Conservation (phyloP, 2,888 invertebrate genomes). For the Drosophila diplacantha region DNA sequence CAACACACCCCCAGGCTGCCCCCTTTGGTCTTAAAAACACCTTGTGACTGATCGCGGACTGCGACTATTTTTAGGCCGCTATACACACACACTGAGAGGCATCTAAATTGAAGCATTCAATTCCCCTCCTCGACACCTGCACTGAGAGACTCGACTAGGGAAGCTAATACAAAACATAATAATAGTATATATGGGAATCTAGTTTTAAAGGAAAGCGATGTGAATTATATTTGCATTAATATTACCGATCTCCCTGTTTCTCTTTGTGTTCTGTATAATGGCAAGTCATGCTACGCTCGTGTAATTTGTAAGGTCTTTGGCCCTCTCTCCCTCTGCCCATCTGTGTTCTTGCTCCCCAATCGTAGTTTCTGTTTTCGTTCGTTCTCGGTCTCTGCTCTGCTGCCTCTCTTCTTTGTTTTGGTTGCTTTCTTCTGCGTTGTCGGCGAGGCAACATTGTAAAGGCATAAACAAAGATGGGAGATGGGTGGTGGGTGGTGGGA, state of each 20-base stretch:
- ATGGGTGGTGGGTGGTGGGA: slow-evolving; percentile 1
- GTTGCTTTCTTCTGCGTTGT: slow-evolving; percentile 53
- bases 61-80: slow-evolving; percentile 60
- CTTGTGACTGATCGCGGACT: slow-evolving; percentile 30
- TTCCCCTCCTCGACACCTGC: not conserved
- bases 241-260: not conserved
- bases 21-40: slow-evolving; percentile 7
- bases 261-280: slow-evolving; percentile 41
- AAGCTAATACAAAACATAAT: not conserved
- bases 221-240: not conserved
- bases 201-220: not conserved
- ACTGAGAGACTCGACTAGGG: not conserved
- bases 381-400: slow-evolving; percentile 30
- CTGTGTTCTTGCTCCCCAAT: slow-evolving; percentile 18
- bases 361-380: slow-evolving; percentile 25
- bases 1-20: slow-evolving; percentile 7
- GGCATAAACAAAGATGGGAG: slow-evolving; percentile 51
- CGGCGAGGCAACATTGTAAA: slow-evolving; percentile 32
- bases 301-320: slow-evolving; percentile 73
- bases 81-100: slow-evolving; percentile 37
- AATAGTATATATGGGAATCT: not conserved
- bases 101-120: slow-evolving; percentile 15
- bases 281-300: slow-evolving; percentile 71
- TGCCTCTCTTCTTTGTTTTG: slow-evolving; percentile 60
- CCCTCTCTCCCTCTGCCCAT: slow-evolving; percentile 49